Conservation (phyloP, 2,888 invertebrate genomes). For the Leptopterna dolabrata region DNA sequence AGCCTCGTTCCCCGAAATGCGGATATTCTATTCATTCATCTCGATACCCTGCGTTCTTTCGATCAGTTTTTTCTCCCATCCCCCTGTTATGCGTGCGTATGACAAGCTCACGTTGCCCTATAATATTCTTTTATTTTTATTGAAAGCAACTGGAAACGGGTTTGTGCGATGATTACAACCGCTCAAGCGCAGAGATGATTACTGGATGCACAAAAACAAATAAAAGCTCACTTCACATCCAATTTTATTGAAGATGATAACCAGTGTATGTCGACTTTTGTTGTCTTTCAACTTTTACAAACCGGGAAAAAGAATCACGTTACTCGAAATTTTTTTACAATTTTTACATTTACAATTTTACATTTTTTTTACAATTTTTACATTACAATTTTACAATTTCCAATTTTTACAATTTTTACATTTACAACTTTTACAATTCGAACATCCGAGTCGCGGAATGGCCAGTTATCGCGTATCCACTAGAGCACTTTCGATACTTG, state of each 20-base stretch:
- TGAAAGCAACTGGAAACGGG: background rate
- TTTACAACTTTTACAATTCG: too few relatives aligned
- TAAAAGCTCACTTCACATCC: background rate
- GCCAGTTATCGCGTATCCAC: too few relatives aligned
- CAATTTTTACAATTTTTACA: too few relatives aligned
- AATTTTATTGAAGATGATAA: background rate
- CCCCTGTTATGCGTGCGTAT: background rate
- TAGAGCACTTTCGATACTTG: too few relatives aligned
- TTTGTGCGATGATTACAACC: background rate
- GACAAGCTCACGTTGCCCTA: background rate
- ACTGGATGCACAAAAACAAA: background rate
- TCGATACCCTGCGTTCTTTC: background rate
- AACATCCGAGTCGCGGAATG: too few relatives aligned
- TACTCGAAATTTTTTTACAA: too few relatives aligned
- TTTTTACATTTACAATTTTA: too few relatives aligned
- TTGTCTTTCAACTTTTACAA: too few relatives aligned
- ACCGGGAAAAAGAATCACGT: too few relatives aligned
- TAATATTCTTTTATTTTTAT: slow-evolving; percentile 14
- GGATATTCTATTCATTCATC: slow-evolving; percentile 32
- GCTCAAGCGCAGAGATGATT: background rate
- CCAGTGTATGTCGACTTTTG: background rate
- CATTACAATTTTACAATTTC: too few relatives aligned
- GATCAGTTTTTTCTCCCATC: background rate
- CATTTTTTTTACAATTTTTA: too few relatives aligned
- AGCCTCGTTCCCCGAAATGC: background rate